phyloP scores from a whole-genome alignment of 2,797 vertebrate species.

The Enteromius unitaeniatus region DNA sequence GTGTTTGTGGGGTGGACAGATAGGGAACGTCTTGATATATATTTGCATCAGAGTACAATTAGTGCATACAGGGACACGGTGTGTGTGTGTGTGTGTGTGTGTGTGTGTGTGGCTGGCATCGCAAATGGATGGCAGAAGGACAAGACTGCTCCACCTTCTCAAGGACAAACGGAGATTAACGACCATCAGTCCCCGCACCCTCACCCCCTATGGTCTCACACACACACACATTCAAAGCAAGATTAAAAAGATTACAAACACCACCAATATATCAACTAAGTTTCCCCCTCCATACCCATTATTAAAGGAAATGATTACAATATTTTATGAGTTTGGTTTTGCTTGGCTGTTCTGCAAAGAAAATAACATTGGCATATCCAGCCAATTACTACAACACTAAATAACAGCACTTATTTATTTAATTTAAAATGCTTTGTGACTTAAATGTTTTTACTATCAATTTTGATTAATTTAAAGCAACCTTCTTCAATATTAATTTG shows the following conservation, averaged over 20 bases:
- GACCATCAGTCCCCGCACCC: slow-evolving; percentile 31
- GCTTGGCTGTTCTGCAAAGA: background rate
- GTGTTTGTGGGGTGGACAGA: slow-evolving; percentile 33
- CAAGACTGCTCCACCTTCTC: slow-evolving; percentile 63
- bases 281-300: background rate
- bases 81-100: slow-evolving; percentile 45
- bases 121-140: slow-evolving; percentile 64
- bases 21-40: slow-evolving; percentile 25
- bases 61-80: slow-evolving; percentile 10
- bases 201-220: slow-evolving; percentile 31
- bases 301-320: background rate
- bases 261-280: background rate
- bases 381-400: background rate
- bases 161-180: slow-evolving; percentile 71
- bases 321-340: background rate
- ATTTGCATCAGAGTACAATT: slow-evolving; percentile 42
- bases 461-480: background rate
- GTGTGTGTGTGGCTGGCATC: slow-evolving; percentile 40
- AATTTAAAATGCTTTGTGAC: background rate
- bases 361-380: background rate
- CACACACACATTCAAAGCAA: slow-evolving; percentile 20
- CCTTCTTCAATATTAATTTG: background rate
- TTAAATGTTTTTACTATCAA: background rate
- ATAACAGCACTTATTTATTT: background rate
- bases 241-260: background rate